A percentile compares a stretch with the other conserved stretches of the same genome.
Conservation (phyloP, 2,888 invertebrate species). For the Philaethria dido region DNA sequence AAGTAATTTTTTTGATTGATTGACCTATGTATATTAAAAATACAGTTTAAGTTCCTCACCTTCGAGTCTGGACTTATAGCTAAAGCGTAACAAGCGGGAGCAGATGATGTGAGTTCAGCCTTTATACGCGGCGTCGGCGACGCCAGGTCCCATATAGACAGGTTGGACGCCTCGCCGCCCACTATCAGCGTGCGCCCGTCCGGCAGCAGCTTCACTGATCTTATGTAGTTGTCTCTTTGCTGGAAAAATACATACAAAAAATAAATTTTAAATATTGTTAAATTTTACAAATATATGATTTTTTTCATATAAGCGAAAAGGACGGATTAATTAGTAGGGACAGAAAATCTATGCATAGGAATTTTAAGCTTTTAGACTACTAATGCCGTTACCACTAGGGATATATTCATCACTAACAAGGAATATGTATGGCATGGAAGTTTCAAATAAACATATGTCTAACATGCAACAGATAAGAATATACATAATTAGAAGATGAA, state of each 20-base stretch:
- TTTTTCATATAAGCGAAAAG: too few relatives aligned
- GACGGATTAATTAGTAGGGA: too few relatives aligned
- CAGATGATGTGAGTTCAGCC: constrained; percentile 96
- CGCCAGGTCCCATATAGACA: constrained; percentile 98
- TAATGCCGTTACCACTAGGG: too few relatives aligned
- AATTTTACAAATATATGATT: not conserved
- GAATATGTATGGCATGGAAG: not conserved
- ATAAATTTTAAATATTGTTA: not conserved
- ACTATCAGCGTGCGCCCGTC: constrained; percentile 97
- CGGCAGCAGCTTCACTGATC: constrained; percentile 96
- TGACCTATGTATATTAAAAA: too few relatives aligned
- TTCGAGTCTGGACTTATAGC: constrained; percentile 98
- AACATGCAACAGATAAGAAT: not conserved
- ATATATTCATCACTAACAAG: too few relatives aligned
- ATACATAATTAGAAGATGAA: constrained; percentile 20
- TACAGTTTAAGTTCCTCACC: constrained; percentile 63
- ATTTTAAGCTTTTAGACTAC: too few relatives aligned
- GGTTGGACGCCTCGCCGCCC: constrained; percentile 97
- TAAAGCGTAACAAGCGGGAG: constrained; percentile 98
- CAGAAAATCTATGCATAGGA: too few relatives aligned
- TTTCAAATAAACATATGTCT: not conserved
- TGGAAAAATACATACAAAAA: constrained; percentile 60
- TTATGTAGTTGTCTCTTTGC: constrained; percentile 97
- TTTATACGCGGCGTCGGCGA: constrained; percentile 95
- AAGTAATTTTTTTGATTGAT: too few relatives aligned